A percentile compares a stretch with the other conserved stretches of the same genome.
phyloP scores from a whole-genome alignment of 2,113 vertebrate species.

The Ploceus nigricollis region DNA sequence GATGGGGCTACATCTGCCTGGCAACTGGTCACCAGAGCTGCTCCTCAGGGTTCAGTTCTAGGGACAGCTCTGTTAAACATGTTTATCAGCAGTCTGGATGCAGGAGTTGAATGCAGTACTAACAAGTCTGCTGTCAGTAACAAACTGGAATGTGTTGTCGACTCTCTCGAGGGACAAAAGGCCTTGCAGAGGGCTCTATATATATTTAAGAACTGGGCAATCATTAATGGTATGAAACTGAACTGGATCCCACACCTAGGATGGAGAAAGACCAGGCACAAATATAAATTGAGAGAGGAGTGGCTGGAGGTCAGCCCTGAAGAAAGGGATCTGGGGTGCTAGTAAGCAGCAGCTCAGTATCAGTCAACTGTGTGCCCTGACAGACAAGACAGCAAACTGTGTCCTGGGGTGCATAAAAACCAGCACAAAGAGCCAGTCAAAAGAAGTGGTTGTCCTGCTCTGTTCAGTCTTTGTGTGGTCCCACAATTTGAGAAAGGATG shows the following conservation, averaged over 20 bases:
- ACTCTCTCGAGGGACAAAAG: not conserved
- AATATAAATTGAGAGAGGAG: not conserved
- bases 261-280: not conserved
- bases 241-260: not conserved
- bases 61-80: not conserved
- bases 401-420: not conserved
- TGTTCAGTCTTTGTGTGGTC: too few species aligned
- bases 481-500: not conserved
- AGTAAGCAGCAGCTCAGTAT: not conserved
- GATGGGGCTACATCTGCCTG: not conserved
- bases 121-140: not conserved
- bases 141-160: not conserved
- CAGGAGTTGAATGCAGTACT: not conserved
- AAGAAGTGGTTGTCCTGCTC: not conserved
- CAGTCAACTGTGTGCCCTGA: not conserved
- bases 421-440: not conserved
- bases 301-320: not conserved
- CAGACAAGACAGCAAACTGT: not conserved
- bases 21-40: fast-evolving
- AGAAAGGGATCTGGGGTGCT: not conserved
- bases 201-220: not conserved
- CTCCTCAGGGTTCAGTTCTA: not conserved
- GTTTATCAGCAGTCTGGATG: not conserved
- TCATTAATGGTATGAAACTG: not conserved
- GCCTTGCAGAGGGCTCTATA: not conserved